Conservation (phyloP, 2,888 invertebrate species). For the Odontocolon sp. region DNA sequence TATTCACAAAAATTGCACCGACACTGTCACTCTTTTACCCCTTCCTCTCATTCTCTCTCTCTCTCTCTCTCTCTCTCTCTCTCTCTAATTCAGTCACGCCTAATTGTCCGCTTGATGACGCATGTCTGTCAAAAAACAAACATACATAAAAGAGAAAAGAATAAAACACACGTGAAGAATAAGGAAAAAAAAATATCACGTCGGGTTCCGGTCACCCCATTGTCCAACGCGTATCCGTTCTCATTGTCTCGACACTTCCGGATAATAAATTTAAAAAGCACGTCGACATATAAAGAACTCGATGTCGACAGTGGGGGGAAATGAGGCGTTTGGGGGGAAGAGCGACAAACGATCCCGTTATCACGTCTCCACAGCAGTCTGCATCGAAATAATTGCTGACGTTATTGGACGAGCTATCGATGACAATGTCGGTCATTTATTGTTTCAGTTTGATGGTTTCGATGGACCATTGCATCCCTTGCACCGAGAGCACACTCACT, state of each 20-base stretch:
- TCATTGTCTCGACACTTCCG: slow-evolving; percentile 60
- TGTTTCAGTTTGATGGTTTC: not conserved
- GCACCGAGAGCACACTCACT: not conserved
- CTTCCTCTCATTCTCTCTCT: too few species aligned
- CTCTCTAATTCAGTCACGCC: slow-evolving; percentile 31
- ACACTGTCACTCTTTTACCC: too few species aligned
- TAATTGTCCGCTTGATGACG: slow-evolving; percentile 37
- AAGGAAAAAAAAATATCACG: slow-evolving; percentile 15
- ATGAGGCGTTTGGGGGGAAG: not conserved
- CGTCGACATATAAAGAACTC: slow-evolving; percentile 17
- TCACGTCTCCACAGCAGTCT: not conserved
- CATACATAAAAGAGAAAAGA: not conserved
- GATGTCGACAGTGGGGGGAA: not conserved
- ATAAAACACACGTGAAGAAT: slow-evolving; percentile 5
- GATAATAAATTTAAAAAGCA: slow-evolving; percentile 54
- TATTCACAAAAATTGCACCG: too few species aligned
- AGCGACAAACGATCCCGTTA: slow-evolving; percentile 26
- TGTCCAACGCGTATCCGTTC: slow-evolving; percentile 57
- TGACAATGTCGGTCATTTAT: not conserved
- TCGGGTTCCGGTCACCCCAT: slow-evolving; percentile 59
- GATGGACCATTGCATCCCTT: not conserved
- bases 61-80: too few species aligned
- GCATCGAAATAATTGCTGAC: not conserved
- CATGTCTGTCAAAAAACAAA: slow-evolving; percentile 24
- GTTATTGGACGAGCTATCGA: not conserved